Evolutionary conservation across 2,888 invertebrate species (phyloP).

Genomic region (Hecatera dysodea): DNA sequence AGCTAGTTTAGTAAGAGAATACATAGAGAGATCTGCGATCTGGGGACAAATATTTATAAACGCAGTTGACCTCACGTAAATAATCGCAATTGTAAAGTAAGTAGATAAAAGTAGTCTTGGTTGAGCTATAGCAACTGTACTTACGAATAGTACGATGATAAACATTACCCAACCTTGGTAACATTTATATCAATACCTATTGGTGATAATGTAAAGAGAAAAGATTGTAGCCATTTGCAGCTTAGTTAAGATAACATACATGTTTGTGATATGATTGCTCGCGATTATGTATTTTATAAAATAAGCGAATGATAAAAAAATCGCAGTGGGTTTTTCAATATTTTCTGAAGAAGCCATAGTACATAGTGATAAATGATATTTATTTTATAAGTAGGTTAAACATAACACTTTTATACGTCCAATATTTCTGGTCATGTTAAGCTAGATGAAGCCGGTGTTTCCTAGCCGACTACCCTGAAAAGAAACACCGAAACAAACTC

Average conservation of each 20-base stretch:
- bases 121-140: slow-evolving; percentile 1
- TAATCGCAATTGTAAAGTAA: slow-evolving; percentile 12
- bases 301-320: slow-evolving; percentile 1
- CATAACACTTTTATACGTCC: too few relatives aligned
- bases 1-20: too few relatives aligned
- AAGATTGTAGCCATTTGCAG: slow-evolving; percentile 1
- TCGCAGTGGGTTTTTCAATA: background rate
- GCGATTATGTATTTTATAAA: slow-evolving; percentile 4
- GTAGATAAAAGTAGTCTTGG: slow-evolving; percentile 18
- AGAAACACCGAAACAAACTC: too few relatives aligned
- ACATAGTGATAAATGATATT: too few relatives aligned
- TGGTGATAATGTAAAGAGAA: slow-evolving; percentile 2
- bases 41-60: slow-evolving; percentile 20
- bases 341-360: background rate
- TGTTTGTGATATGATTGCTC: background rate
- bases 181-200: slow-evolving; percentile 26
- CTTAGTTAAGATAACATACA: background rate
- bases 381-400: too few relatives aligned
- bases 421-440: too few relatives aligned
- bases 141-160: slow-evolving; percentile 19
- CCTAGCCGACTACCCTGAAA: too few relatives aligned
- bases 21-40: background rate
- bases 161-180: slow-evolving; percentile 45
- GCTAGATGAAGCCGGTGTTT: too few relatives aligned
- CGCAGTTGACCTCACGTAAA: slow-evolving; percentile 7